Evolutionary conservation across 2,113 vertebrate species (phyloP), one percentile per base, ranked within the genome.

Genomic region (Gallinago media): DNA sequence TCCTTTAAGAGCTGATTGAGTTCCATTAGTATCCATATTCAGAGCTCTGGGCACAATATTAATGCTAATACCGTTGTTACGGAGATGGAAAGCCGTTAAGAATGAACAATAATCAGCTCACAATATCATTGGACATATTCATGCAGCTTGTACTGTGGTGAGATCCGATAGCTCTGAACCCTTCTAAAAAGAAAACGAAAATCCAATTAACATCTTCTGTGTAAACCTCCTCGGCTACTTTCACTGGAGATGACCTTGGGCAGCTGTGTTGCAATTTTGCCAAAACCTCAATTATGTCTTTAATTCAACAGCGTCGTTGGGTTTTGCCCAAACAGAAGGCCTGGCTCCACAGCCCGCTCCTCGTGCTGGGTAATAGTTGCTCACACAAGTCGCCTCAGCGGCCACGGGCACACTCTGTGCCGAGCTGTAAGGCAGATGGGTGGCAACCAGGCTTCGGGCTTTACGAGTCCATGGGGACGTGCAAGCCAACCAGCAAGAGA

Each of bases 61-160:
- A 92, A 93, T 93, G 96, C 94, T 96, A 85, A 94, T 89, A 87
- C 76, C 1, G 76, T 85, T 97, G 94, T 96, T 96, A 90, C 78
- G 47, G 91, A 94, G 92, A 96, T 96, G 95, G 95, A 85, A 94
- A 96, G 85, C 92, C 27, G 72, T 80, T 89, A 87, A 82, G 89
- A 77, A 87, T 12, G 93, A 94, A 94, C 96, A 97, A 92, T 91
- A 96, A 97, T 95, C 97, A 97, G 96, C 94, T 92, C 94, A 92
- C 96, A 93, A 11, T 63, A 95, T 97, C 96, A 44, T 26, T 91
- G 96, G 91, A 81, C 88, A 92, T 93, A 95, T 91, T 95, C 96
- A 95, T 93, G 94, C 87, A 44, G 94, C 62, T 93, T 88, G 88
- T 92, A 77, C 72, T 3, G 56, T 84, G 96, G 93, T 85, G 89